Percentiles rank a stretch among this genome's conserved stretches.
These are phyloP conservation scores for Lonchura striata DNA, from an alignment of 2,113 vertebrate species.

Conservation along the genomic window DNA sequence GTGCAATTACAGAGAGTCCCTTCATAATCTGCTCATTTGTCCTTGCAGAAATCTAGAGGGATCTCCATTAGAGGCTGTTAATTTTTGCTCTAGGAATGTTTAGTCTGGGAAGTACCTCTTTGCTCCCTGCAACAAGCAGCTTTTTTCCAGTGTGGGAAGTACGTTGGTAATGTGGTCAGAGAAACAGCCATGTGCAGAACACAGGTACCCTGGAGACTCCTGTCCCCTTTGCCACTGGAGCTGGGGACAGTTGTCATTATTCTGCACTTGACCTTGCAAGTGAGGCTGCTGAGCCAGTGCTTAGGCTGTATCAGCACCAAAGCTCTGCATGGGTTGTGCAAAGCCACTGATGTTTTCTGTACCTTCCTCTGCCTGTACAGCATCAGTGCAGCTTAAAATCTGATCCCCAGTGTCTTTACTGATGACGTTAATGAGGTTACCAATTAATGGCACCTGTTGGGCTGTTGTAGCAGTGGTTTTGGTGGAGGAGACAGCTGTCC, in stretches of 20 bases:
- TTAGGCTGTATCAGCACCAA: neutral
- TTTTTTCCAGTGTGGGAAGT: neutral
- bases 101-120: neutral
- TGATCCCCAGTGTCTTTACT: neutral
- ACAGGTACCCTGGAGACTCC: neutral
- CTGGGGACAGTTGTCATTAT: neutral
- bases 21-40: neutral
- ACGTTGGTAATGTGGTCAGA: neutral
- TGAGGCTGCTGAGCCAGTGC: neutral
- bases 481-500: constrained; percentile 39
- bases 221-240: neutral
- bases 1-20: neutral
- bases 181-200: fast-evolving
- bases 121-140: neutral
- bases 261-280: neutral
- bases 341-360: neutral
- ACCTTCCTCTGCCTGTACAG: neutral
- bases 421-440: constrained; percentile 47
- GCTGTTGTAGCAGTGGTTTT: constrained; percentile 22
- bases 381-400: neutral
- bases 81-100: neutral
- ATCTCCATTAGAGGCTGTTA: neutral
- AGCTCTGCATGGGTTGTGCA: neutral
- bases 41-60: neutral
- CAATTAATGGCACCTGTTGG: constrained; percentile 61